Evolutionary conservation across 2,888 invertebrate species (phyloP), one percentile per base, ranked within the genome.

Genomic region (Rhingia campestris): DNA sequence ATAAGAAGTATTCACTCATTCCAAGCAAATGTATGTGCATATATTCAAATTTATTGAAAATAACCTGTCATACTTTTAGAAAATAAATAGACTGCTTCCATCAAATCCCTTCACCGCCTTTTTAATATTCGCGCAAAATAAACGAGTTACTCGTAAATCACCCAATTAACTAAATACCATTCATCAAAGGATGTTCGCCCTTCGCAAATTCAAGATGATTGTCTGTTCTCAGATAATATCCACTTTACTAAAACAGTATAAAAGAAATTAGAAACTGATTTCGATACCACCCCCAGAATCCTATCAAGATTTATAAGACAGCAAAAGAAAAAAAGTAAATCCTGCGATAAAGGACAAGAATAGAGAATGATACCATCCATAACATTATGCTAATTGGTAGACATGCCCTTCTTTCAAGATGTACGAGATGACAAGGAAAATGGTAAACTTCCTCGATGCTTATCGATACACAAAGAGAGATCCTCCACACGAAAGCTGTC

Each of bases 331-430:
- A 58, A 12, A 63, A 10, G 5, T 4, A 14, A 37, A 12, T 43
- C 12, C 22, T 22, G 22, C 22, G 22, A 22, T 43, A 4, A 6
- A 49, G 30, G 22, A 22, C 22, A 45, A 41, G 53, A 35, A 10
- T 6, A 22, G 35, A 33, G 6, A n/a, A 37, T 6, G 54, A 76
- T 69, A 63, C 45, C 70, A 66, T 64, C 64, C 74, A 74, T 30
- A 67, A 37, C 77, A 82, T 84, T 79, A 84, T 84, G 79, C 80
- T 84, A 84, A 84, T 84, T 84, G 84, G 66, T 69, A 45, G 67
- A 41, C 45, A 69, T 69, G 32, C 37, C 43, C 12, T 32, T n/a
- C 37, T 37, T 22, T 64, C 4, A 49, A 64, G 22, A 47, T 14
- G 53, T 14, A 76, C 30, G 22, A 72, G 49, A 70, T 61, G 56